Percentiles rank a stretch among this genome's conserved stretches.
Evolutionary conservation across 2,113 vertebrate species (phyloP).

Genomic region (Dicerorhinus sumatrensis): DNA sequence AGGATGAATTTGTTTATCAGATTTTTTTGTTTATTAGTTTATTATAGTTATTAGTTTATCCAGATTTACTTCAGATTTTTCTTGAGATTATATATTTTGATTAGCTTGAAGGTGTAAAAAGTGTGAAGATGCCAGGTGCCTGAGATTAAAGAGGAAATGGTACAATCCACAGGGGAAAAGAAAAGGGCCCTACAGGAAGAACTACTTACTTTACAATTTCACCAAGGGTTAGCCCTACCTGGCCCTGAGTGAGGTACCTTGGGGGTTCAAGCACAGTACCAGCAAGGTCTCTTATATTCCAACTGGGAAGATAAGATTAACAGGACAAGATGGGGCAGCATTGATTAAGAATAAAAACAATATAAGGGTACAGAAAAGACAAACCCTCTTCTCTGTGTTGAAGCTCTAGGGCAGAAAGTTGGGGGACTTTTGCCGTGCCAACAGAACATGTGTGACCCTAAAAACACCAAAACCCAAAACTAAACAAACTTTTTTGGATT

Average conservation of each 20-base stretch:
- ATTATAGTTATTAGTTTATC: too few relatives aligned
- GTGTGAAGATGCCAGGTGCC: neutral
- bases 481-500: neutral
- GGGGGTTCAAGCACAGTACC: neutral
- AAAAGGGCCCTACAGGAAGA: neutral
- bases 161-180: neutral
- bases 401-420: neutral
- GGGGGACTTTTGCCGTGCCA: neutral
- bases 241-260: neutral
- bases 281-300: neutral
- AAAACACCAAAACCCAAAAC: neutral
- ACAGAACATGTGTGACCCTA: neutral
- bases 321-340: neutral
- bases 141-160: neutral
- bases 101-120: neutral
- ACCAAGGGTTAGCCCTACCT: neutral
- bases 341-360: neutral
- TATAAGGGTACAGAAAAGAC: neutral
- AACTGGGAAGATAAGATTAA: neutral
- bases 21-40: too few relatives aligned
- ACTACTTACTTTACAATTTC: neutral
- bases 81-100: neutral
- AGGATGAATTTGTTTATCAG: neutral
- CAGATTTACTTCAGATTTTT: neutral
- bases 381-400: neutral